Base-by-base conservation (phyloP, 2,797 vertebrate genomes). In the Momotus momota region DNA sequence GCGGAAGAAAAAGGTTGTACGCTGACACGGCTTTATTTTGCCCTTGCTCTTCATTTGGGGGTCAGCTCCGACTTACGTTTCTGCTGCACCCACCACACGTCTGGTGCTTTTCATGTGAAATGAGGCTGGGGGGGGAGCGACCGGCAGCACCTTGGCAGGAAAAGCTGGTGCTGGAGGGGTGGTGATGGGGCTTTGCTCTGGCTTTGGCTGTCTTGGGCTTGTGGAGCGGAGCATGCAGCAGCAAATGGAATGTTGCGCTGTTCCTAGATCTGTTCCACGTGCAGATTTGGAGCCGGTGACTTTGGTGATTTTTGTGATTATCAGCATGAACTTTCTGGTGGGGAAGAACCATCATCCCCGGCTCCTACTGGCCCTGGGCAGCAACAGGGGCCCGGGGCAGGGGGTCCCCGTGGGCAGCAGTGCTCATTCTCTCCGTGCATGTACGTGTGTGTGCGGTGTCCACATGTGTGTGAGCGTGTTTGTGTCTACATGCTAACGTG, bases 31-130 rank as follows among this genome's bases (percentile, higher is more conserved):
- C 94, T 93, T 45, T 72, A 40, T 83, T 86, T 84, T 95, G 95
- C 91, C 96, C 96, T 96, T 96, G 91, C 84, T 77, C 41, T 77
- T 52, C 65, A 3, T 70, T 77, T 84, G 81, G 60, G 93, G 93
- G 93, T 91, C 93, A 82, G 81, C 57, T 55, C 64, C 8, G 31
- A 33, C 46, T 58, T 5, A 38, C 3, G 66, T 10, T 71, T 46
- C 58, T 52, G 71, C 66, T 41, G 82, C 31, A 8, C 51, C 67
- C 57, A 7, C 14, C 4, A 25, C 29, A 27, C 54, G 21, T 23
- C 27, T 2, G 21, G 8, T 80, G 88, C 11, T 71, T n/a, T 84
- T 22, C 29, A 31, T 20, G 74, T 5, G 83, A 41, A 49, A 7
- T 6, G 62, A 51, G 78, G 70, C 67, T 60, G 19, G 40, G 55